These are phyloP conservation scores for Brachynemurus nebulosus DNA, from an alignment of 2,888 invertebrate species.

Conservation along the genomic window DNA sequence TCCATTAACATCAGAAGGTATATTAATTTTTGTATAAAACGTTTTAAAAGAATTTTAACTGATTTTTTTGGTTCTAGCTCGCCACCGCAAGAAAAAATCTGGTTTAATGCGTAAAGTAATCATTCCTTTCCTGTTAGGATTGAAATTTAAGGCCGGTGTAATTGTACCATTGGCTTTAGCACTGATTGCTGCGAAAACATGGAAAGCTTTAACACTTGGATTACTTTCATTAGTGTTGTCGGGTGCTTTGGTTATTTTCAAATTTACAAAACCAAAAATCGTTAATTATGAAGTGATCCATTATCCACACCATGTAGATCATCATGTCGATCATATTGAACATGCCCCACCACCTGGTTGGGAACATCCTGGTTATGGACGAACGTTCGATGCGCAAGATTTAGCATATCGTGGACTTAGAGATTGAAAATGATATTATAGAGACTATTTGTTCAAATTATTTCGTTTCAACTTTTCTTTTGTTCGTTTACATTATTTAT, in stretches of 20 bases:
- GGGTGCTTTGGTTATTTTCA: constrained; percentile 75
- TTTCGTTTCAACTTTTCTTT: no score
- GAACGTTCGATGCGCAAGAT: constrained; percentile 40
- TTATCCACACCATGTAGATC: constrained; percentile 60
- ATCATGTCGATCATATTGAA: constrained; percentile 33
- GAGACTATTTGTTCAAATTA: no score
- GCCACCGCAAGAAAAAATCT: constrained; percentile 29
- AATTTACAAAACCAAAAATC: constrained; percentile 72
- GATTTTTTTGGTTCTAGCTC: constrained; percentile 41
- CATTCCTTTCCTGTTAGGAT: constrained; percentile 70
- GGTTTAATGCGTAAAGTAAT: constrained; percentile 73
- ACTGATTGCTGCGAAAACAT: constrained; percentile 73
- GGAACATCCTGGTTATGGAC: constrained; percentile 47
- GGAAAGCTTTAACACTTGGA: constrained; percentile 79
- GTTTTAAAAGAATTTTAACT: neutral
- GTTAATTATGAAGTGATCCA: constrained; percentile 80
- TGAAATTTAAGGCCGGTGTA: constrained; percentile 76
- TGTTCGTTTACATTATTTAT: no score
- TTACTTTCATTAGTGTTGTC: constrained; percentile 71
- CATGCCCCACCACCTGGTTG: constrained; percentile 30
- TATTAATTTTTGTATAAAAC: neutral
- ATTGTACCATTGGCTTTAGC: constrained; percentile 68
- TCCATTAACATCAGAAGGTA: constrained; percentile 46
- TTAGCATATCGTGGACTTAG: constrained; percentile 40
- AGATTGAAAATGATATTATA: constrained; percentile 12